Evolutionary conservation across 1,140 invertebrate genomes (phyloP).

Genomic region (Pararge aegeria): DNA sequence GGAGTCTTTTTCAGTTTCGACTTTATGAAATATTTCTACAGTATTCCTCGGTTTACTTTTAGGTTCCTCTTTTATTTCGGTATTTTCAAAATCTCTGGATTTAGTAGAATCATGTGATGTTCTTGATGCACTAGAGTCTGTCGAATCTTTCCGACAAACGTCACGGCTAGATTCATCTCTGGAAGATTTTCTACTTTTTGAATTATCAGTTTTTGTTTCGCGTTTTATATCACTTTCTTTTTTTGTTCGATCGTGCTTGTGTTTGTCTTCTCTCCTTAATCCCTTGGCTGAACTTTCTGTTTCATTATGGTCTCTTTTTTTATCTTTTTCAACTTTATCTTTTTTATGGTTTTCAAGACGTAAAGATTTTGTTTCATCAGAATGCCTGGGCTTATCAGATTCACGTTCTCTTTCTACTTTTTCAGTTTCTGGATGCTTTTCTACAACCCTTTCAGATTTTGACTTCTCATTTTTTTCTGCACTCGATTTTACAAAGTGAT

Average conservation of each 20-base stretch:
- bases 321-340: conserved; percentile 61
- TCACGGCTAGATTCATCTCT: conserved; percentile 72
- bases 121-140: conserved; percentile 76
- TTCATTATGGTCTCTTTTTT: conserved; percentile 54
- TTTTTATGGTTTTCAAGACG: conserved; percentile 63
- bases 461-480: conserved; percentile 58
- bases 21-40: conserved; percentile 41
- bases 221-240: conserved; percentile 63
- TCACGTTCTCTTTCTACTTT: conserved; percentile 66
- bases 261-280: conserved; percentile 61
- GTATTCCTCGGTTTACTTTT: conserved; percentile 47
- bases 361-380: conserved; percentile 49
- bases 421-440: conserved; percentile 46
- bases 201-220: conserved; percentile 50
- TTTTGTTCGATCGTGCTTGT: conserved; percentile 57
- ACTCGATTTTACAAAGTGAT: conserved; percentile 67
- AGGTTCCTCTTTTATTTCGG: conserved; percentile 67
- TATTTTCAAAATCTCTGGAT: conserved; percentile 65
- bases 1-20: conserved; percentile 51
- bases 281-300: conserved; percentile 43
- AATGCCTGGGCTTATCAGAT: conserved; percentile 53
- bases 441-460: conserved; percentile 54
- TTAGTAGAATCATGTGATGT: conserved; percentile 72
- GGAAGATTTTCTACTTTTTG: conserved; percentile 65
- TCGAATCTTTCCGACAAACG: conserved; percentile 75